Evolutionary conservation across 2,888 invertebrate species (phyloP), one percentile per base, ranked within the genome.

Genomic region (Oscheius sp.): DNA sequence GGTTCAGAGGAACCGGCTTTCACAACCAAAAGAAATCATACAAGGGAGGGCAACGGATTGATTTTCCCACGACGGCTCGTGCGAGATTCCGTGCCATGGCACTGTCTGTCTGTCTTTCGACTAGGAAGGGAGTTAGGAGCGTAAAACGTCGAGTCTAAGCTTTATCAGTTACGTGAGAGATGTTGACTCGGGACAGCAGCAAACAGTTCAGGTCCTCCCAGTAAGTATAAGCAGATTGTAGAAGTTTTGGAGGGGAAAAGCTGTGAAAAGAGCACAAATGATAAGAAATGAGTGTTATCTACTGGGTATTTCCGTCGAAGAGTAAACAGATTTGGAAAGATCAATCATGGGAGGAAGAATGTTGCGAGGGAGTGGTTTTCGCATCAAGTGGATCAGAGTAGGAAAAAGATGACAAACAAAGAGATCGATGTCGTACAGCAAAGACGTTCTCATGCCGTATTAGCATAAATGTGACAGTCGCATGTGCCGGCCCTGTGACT

Each of bases 391-490:
- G 65, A 48, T 47, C 21, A 32, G 51, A 62, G 42, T 66, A 21
- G 48, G 58, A 50, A 51, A 75, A 65, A 75, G 42, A 42, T 47
- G 29, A 48, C 29, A 70, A 57, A 70, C 21, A 70, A n/a, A 35
- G 55, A 47, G 68, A 68, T 68, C 68, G 55, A 68, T 68, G 68
- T 68, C 68, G 70, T 70, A 47, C 37, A 55, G 48, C 33, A 58
- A 35, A 47, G 48, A 47, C 48, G 48, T 57, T 70, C 70, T 55
- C 70, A 70, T 53, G 70, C 70, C 37, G 70, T 55, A 70, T 70
- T 70, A 58, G 70, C 70, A 70, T 70, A 70, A 57, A 70, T 70
- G 58, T 70, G 70, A 70, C 70, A 37, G 59, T 55, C 68, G 63
- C 33, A n/a, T 32, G 21, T 21, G 65, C 48, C 68, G 63, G 21